phyloP scores from a whole-genome alignment of 2,888 invertebrate species.

The Autographa pulchrina region DNA sequence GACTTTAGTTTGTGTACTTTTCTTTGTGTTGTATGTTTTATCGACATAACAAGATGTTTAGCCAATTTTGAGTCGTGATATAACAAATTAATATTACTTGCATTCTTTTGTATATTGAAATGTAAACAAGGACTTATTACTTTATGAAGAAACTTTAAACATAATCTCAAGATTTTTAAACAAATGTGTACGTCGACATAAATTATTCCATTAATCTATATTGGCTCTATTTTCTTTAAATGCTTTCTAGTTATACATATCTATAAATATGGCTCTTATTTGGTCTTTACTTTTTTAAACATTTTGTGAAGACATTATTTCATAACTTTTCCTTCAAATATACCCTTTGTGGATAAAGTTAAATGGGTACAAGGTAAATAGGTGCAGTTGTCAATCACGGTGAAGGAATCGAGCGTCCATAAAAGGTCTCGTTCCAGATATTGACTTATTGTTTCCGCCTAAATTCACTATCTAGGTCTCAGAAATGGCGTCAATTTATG shows the following conservation, averaged over 20 bases:
- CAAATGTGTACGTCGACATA: no score
- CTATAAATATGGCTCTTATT: background rate
- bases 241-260: no score
- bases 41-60: background rate
- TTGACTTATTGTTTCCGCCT: conserved; percentile 31
- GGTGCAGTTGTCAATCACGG: conserved; percentile 27
- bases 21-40: conserved; percentile 9
- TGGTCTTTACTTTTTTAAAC: background rate
- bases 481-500: conserved; percentile 31
- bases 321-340: background rate
- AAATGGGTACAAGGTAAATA: conserved; percentile 5
- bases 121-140: no score
- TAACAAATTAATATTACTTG: background rate
- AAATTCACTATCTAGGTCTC: conserved; percentile 36
- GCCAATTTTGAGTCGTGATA: background rate
- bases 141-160: no score
- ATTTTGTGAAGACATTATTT: background rate
- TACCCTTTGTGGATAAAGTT: background rate
- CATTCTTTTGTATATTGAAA: background rate
- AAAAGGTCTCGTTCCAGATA: conserved; percentile 29
- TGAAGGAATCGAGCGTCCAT: conserved; percentile 11
- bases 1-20: conserved; percentile 23
- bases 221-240: no score
- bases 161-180: no score
- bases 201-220: no score